These are phyloP conservation scores for Sepiola atlantica DNA, from an alignment of 2,888 invertebrate genomes.

Conservation along the genomic window DNA sequence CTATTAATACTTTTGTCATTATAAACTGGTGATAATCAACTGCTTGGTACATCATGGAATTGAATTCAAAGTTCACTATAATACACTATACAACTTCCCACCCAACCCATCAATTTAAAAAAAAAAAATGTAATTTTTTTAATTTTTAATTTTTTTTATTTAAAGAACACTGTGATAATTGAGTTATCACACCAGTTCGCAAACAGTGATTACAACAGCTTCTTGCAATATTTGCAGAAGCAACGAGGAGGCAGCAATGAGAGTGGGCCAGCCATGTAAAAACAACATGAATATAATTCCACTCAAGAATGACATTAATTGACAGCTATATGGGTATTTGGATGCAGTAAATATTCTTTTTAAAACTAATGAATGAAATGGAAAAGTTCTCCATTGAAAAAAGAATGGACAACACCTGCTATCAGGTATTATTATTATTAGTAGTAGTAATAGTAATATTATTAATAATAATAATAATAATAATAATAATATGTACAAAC, in stretches of 20 bases:
- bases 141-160: not conserved
- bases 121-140: not conserved
- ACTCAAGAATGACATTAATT: not conserved
- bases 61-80: conserved; percentile 43
- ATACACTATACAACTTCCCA: conserved; percentile 41
- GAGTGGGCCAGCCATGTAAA: conserved; percentile 39
- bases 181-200: conserved; percentile 42
- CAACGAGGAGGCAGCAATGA: conserved; percentile 44
- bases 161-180: conserved; percentile 20
- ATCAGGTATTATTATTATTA: conserved; percentile 33
- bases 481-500: conserved; percentile 2
- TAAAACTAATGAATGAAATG: conserved; percentile 35
- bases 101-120: not conserved
- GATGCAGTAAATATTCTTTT: conserved; percentile 40
- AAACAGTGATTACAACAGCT: conserved; percentile 42
- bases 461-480: not conserved
- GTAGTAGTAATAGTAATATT: not conserved
- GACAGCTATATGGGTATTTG: conserved; percentile 46
- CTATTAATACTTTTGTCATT: conserved; percentile 45
- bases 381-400: conserved; percentile 37
- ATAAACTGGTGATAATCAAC: conserved; percentile 44
- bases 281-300: conserved; percentile 35
- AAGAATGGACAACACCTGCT: conserved; percentile 45
- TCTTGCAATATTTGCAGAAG: conserved; percentile 35
- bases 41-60: conserved; percentile 42